Conservation (phyloP, 2,888 invertebrate genomes). For the Andrena minutula region DNA sequence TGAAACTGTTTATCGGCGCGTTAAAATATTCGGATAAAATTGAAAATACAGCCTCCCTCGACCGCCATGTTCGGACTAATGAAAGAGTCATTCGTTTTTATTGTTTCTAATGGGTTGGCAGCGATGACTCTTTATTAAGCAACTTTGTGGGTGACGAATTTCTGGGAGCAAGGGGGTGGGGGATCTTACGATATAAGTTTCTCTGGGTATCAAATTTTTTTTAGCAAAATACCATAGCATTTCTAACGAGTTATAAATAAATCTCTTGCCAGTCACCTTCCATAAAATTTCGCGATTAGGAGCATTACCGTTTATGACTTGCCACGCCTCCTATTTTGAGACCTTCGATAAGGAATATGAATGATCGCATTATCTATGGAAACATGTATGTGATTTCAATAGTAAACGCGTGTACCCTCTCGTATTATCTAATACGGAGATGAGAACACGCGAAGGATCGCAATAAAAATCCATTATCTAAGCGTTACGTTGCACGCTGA, state of each 20-base stretch:
- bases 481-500: slow-evolving; percentile 8
- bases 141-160: not conserved
- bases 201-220: too few species aligned
- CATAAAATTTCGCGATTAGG: too few species aligned
- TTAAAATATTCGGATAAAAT: slow-evolving; percentile 26
- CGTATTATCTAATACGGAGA: not conserved
- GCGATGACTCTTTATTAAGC: not conserved
- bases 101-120: not conserved
- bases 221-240: too few species aligned
- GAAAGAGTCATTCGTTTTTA: slow-evolving; percentile 4
- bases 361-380: not conserved
- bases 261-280: too few species aligned
- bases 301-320: too few species aligned
- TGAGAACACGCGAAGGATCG: slow-evolving; percentile 15
- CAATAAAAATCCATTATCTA: slow-evolving; percentile 29
- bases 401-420: not conserved
- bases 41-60: not conserved
- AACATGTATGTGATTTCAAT: not conserved
- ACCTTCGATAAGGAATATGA: not conserved
- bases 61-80: not conserved
- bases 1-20: slow-evolving; percentile 13
- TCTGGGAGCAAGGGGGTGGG: not conserved
- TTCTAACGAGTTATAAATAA: too few species aligned
- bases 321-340: too few species aligned
- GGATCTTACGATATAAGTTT: not conserved